Conservation (phyloP, 2,888 invertebrate genomes). For the Argyresthia goedartella region DNA sequence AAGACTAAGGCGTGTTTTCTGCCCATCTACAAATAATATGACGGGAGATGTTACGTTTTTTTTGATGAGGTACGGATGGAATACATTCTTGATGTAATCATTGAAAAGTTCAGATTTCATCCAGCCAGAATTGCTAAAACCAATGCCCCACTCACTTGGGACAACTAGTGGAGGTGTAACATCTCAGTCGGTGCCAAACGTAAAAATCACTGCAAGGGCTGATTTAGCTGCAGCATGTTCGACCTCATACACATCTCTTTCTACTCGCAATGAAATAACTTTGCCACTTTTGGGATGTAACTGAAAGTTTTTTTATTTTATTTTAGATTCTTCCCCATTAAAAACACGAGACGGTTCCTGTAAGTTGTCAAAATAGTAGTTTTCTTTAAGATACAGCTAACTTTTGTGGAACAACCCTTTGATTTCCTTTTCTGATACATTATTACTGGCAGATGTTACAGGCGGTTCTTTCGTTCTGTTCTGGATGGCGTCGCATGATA, state of each 20-base stretch:
- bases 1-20: not conserved
- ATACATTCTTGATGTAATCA: not conserved
- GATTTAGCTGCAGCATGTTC: slow-evolving; percentile 22
- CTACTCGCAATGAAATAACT: too few relatives aligned
- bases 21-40: not conserved
- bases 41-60: not conserved
- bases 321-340: slow-evolving; percentile 29
- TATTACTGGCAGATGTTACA: too few relatives aligned
- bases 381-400: slow-evolving; percentile 9
- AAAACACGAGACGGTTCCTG: slow-evolving; percentile 24
- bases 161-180: slow-evolving; percentile 25
- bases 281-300: too few relatives aligned
- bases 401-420: not conserved
- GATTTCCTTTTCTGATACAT: not conserved
- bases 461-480: too few relatives aligned
- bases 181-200: slow-evolving; percentile 24
- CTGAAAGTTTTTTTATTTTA: too few relatives aligned
- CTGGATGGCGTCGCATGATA: too few relatives aligned
- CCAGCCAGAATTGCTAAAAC: not conserved
- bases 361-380: slow-evolving; percentile 18
- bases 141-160: not conserved
- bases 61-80: not conserved
- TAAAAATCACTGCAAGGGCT: slow-evolving; percentile 28
- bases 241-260: slow-evolving; percentile 26
- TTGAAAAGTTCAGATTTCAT: not conserved